These are phyloP conservation scores for Chiroxiphia lanceolata DNA, from an alignment of 2,797 vertebrate genomes.

Conservation along the genomic window DNA sequence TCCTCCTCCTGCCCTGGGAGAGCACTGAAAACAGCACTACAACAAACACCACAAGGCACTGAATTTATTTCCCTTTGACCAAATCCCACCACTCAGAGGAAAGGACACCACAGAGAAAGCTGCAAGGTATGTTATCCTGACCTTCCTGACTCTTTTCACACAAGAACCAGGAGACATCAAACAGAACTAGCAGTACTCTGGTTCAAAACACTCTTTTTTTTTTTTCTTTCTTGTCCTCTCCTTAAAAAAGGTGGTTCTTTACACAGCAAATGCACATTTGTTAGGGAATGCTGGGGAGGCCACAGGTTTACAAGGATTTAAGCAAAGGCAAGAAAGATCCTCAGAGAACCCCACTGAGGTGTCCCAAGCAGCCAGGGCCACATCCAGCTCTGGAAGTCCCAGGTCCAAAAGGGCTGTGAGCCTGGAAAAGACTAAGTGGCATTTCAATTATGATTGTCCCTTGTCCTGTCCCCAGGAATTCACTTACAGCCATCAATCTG, in stretches of 20 bases:
- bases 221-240: neutral
- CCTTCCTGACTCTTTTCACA: neutral
- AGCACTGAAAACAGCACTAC: neutral
- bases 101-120: neutral
- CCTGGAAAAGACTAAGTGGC: conserved; percentile 4
- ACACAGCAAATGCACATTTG: neutral
- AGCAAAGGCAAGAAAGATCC: neutral
- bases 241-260: neutral
- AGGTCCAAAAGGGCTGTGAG: neutral
- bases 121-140: neutral
- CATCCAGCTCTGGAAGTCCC: neutral
- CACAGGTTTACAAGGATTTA: neutral
- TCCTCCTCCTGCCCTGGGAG: rapidly evolving
- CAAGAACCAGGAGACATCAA: neutral
- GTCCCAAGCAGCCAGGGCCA: neutral
- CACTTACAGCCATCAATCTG: neutral
- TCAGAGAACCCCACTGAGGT: neutral
- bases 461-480: conserved; percentile 18
- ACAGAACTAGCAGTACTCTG: neutral
- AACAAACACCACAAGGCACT: neutral
- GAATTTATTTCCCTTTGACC: neutral
- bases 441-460: neutral
- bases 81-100: neutral
- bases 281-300: neutral
- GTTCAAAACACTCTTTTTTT: neutral